A percentile compares a stretch with the other conserved stretches of the same genome.
phyloP scores from a whole-genome alignment of 2,797 vertebrate species.

The Peromyscus melanophrys region DNA sequence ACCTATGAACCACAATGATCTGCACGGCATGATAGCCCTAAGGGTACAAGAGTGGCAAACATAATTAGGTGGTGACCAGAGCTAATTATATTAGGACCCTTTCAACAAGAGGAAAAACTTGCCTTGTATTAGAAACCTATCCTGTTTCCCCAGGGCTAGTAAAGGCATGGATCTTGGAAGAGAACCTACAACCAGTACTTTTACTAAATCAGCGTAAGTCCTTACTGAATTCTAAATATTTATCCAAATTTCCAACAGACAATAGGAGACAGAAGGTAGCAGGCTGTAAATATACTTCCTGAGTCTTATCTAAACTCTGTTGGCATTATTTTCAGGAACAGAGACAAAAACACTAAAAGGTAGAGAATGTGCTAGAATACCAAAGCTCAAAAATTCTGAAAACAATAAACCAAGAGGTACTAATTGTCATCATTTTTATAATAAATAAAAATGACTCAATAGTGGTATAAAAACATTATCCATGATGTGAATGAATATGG shows the following conservation, averaged over 20 bases:
- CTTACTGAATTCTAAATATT: not conserved
- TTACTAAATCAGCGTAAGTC: not conserved
- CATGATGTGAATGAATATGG: not conserved
- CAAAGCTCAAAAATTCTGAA: not conserved
- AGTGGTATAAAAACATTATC: not conserved
- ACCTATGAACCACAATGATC: not conserved
- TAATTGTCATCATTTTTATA: not conserved
- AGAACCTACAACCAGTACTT: not conserved
- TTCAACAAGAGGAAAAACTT: not conserved
- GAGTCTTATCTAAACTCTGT: not conserved
- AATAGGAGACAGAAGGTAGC: not conserved
- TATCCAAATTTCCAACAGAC: not conserved
- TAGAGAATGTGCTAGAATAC: not conserved
- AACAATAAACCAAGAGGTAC: not conserved
- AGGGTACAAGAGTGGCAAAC: not conserved
- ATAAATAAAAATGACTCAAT: not conserved
- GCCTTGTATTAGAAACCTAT: not conserved
- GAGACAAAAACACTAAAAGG: not conserved
- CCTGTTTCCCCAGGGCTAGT: not conserved
- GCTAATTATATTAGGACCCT: not conserved
- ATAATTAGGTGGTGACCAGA: not conserved
- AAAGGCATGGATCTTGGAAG: not conserved
- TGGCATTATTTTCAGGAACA: not conserved
- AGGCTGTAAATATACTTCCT: not conserved
- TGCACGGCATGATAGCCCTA: not conserved